phyloP scores from a whole-genome alignment of 2,797 vertebrate genomes.

The Phrynocephalus vlangalii region DNA sequence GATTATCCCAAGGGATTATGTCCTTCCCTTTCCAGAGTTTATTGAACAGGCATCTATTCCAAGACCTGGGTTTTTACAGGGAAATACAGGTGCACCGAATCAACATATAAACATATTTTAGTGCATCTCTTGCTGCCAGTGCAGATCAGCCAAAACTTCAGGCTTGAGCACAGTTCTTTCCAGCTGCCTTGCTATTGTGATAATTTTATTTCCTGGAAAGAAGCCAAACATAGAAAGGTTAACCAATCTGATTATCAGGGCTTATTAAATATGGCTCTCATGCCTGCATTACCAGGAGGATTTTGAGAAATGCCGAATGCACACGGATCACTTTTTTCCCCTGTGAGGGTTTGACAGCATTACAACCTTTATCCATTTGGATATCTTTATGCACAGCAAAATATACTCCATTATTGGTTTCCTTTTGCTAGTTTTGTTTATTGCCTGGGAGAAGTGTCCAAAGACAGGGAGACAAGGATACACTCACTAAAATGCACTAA shows the following conservation, averaged over 20 bases:
- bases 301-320: neutral
- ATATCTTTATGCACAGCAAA: neutral
- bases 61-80: no score
- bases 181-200: neutral
- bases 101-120: no score
- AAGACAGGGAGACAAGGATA: constrained; percentile 31
- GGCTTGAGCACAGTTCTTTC: neutral
- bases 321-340: neutral
- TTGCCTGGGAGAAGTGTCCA: constrained; percentile 3
- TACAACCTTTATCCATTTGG: neutral
- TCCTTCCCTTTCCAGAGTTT: no score
- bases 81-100: no score
- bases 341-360: neutral
- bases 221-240: constrained; percentile 7
- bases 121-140: constrained; percentile 11
- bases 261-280: constrained; percentile 13
- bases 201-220: neutral
- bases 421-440: neutral
- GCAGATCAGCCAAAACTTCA: neutral
- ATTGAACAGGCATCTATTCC: no score
- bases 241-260: neutral
- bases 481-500: constrained; percentile 3
- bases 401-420: neutral
- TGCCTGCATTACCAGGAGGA: neutral
- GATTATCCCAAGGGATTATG: neutral